A percentile compares a stretch with the other conserved stretches of the same genome.
These are phyloP conservation scores for Ptiloglossa arizonensis DNA, from an alignment of 1,140 invertebrate genomes.

Conservation along the genomic window DNA sequence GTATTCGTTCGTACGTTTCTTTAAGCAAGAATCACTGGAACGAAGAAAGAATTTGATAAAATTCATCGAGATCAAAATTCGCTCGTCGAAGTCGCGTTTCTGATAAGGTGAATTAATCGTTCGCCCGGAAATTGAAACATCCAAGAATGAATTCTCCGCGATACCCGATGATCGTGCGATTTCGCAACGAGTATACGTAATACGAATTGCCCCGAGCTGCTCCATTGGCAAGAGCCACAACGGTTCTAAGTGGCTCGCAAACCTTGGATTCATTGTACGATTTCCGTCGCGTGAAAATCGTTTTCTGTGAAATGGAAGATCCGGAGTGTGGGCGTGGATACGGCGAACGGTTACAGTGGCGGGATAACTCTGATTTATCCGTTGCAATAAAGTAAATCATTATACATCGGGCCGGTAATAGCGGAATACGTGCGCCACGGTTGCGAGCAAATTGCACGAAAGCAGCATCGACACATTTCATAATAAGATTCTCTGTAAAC, in stretches of 20 bases:
- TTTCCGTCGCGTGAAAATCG: neutral
- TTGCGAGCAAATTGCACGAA: neutral
- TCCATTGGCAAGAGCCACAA: too few relatives aligned
- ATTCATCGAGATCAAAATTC: too few relatives aligned
- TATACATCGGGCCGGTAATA: constrained; percentile 24
- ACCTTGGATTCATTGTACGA: too few relatives aligned
- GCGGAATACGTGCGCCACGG: neutral
- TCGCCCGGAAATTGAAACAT: neutral
- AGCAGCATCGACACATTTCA: constrained; percentile 4
- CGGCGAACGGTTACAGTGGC: too few relatives aligned
- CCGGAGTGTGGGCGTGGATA: too few relatives aligned
- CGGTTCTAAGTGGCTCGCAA: too few relatives aligned
- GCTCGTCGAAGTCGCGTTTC: too few relatives aligned
- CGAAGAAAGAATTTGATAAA: neutral
- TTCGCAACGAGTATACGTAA: too few relatives aligned
- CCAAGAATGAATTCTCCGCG: neutral
- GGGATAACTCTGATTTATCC: constrained; percentile 42
- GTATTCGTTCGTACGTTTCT: too few relatives aligned
- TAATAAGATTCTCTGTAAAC: constrained; percentile 10
- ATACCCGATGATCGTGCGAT: too few relatives aligned
- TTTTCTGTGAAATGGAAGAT: neutral
- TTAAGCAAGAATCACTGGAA: too few relatives aligned
- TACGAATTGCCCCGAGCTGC: too few relatives aligned
- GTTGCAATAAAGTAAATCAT: constrained; percentile 2
- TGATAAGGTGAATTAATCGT: neutral